Evolutionary conservation across 2,113 vertebrate species (phyloP).

Genomic region (Rallus limicola): DNA sequence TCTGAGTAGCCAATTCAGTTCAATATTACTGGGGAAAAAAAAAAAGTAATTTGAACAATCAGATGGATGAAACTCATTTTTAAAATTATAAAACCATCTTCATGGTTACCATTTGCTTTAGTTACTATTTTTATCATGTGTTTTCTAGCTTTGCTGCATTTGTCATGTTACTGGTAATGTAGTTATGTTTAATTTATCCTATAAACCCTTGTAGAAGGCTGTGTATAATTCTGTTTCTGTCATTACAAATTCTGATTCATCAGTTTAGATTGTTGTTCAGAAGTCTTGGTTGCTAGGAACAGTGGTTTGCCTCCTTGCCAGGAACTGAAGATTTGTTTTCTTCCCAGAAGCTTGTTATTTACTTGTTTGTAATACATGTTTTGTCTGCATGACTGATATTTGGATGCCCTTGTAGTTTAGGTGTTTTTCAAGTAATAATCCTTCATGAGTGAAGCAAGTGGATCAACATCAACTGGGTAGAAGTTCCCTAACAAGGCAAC

Average conservation of each 20-base stretch:
- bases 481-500: background rate
- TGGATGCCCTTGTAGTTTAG: background rate
- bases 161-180: constrained; percentile 45
- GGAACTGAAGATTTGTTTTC: constrained; percentile 38
- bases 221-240: constrained; percentile 53
- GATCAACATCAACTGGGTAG: background rate
- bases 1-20: constrained; percentile 9
- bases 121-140: constrained; percentile 6
- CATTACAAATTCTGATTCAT: constrained; percentile 56
- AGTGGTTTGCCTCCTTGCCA: constrained; percentile 46
- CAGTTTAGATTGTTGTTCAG: constrained; percentile 30
- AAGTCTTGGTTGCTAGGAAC: constrained; percentile 54
- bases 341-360: constrained; percentile 53
- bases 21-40: background rate
- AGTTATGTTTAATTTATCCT: constrained; percentile 42
- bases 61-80: background rate
- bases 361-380: background rate
- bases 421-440: constrained; percentile 10
- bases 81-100: constrained; percentile 14
- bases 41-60: background rate
- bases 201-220: constrained; percentile 15
- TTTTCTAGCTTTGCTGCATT: constrained; percentile 18
- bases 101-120: constrained; percentile 18
- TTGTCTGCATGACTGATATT: background rate
- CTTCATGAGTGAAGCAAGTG: background rate